Base-by-base conservation (phyloP, 2,113 vertebrate species). In the Lophotis ruficrista region DNA sequence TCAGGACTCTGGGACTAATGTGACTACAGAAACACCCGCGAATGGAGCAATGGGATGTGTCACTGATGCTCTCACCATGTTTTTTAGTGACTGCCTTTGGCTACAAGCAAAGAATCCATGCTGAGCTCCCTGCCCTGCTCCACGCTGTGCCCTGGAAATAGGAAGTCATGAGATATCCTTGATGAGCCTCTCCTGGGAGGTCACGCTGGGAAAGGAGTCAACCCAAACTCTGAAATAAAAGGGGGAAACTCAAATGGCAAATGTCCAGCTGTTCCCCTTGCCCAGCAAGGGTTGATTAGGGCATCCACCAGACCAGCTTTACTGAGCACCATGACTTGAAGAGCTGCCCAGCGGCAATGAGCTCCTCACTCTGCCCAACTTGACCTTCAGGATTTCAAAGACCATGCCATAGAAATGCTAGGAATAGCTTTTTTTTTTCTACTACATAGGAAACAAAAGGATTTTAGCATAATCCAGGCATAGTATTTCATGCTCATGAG, bases 51-150 rank as follows among this genome's bases (percentile, higher is more conserved):
- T 9, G 22, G 37, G 37, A 23, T 7, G 6, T 12, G 4, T 18
- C 23, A 2, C 7, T 2, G 5, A 22, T 54, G 51, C 2, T 41
- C 38, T 33, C 57, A 9, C 2, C 6, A 0, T 13, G 21, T 3
- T 38, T 68, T 77, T 65, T 41, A 15, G 6, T 27, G 21, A 38
- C 14, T 4, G 0, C 5, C 18, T 72, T 77, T 20, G 14, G 22
- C 48, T 41, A 4, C 35, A 25, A 78, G 53, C 4, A 48, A 57
- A n/a, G 53, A 38, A 31, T 5, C 31, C 8, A 28, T 15, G 51
- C 57, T 22, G 43, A 76, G 37, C 27, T 66, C n/a, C 53, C 14
- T 22, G 28, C 50, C 51, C 48, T 38, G 21, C 30, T 76, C 43
- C n/a, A 10, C 1, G 0, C 28, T 25, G 20, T 20, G 31, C n/a